Evolutionary conservation across 2,113 vertebrate genomes (phyloP), one percentile per base, ranked within the genome.

Genomic region (Chloropsis hardwickii): DNA sequence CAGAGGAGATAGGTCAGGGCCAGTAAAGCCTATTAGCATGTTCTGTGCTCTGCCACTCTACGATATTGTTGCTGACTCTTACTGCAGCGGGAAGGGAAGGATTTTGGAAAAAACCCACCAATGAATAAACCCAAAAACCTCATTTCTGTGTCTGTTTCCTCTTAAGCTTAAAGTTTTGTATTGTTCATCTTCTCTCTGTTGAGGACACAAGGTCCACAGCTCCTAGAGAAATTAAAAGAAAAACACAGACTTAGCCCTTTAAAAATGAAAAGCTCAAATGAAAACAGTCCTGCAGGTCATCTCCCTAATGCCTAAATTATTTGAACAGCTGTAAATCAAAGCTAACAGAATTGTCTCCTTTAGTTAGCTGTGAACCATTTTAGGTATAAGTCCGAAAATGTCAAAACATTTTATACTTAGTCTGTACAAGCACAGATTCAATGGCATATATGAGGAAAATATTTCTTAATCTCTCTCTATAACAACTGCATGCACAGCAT

Each of bases 311-410:
- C 44, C 40, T 79, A 61, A 76, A 93, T 85, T 97, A 93, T 97
- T 98, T 97, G 94, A 97, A 97, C 91, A 97, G 81, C 88, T 98
- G 90, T 89, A 64, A 72, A 92, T 91, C 80, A 95, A 94, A 91
- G 16, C 29, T 25, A 88, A 40, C 37, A 88, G 50, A 60, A 86
- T 83, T 66, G 71, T 82, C 76, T 78, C 40, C 64, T 90, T 78
- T 79, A 93, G 48, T 95, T 90, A 89, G 50, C 80, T 92, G 23
- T 40, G 60, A 96, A 47, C 6, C 35, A 48, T 92, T 96, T 90
- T 86, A 86, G 87, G 81, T 60, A 90, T 50, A 91, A 94, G 92
- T 86, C 92, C 1, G 1, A 89, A 96, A 96, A 95, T 93, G 77
- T 94, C 79, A 79, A 88, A 97, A 81, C 77, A 93, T 88, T 97